Evolutionary conservation across 2,797 vertebrate species (phyloP).

Genomic region (Sitta carolinensis): DNA sequence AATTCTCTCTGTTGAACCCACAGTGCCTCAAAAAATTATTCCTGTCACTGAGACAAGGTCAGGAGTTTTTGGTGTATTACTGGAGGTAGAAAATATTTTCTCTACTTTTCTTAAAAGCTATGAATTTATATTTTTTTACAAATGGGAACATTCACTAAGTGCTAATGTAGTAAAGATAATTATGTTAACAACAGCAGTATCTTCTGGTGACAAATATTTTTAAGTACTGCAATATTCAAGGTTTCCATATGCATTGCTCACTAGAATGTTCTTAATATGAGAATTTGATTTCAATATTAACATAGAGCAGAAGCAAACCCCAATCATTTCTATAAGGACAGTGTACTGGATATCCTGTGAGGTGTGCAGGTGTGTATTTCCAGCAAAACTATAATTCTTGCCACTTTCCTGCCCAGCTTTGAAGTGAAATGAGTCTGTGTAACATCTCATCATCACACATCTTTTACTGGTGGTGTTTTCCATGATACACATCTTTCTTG

Average conservation of each 20-base stretch:
- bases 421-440: background rate
- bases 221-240: background rate
- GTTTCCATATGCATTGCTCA: background rate
- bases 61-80: background rate
- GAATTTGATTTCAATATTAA: background rate
- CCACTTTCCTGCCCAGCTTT: background rate
- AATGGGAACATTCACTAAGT: background rate
- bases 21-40: background rate
- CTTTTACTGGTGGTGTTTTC: background rate
- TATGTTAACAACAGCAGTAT: background rate
- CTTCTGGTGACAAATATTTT: background rate
- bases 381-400: background rate
- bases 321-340: background rate
- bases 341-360: background rate
- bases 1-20: background rate
- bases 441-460: background rate
- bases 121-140: background rate
- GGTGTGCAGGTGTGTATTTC: background rate
- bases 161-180: background rate
- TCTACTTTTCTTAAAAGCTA: background rate
- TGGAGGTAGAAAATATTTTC: background rate
- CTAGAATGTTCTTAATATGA: background rate
- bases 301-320: fast-evolving
- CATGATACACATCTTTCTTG: background rate
- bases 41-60: background rate